Evolutionary conservation across 2,113 vertebrate species (phyloP).

Genomic region (Thamnaconus septentrionalis): DNA sequence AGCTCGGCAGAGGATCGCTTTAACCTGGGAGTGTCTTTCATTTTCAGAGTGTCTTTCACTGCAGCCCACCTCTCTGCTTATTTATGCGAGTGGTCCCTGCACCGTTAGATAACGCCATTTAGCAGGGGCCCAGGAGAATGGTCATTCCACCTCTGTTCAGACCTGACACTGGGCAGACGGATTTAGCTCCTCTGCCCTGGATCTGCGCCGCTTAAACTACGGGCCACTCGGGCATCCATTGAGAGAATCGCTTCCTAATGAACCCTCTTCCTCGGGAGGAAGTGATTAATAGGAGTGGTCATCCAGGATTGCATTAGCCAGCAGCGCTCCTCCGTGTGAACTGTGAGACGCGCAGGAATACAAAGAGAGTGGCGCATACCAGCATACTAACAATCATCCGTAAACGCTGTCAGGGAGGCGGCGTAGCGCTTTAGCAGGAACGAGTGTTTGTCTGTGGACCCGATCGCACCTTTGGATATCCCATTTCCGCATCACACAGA

Average conservation of each 20-base stretch:
- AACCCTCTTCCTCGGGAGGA: constrained; percentile 65
- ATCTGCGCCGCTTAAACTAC: constrained; percentile 63
- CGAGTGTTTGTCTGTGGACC: neutral
- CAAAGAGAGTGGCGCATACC: constrained; percentile 30
- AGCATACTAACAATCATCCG: constrained; percentile 29
- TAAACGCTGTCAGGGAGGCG: constrained; percentile 5
- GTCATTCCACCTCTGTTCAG: constrained; percentile 31
- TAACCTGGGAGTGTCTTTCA: constrained; percentile 7
- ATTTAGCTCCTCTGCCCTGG: constrained; percentile 55
- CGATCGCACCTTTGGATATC: constrained; percentile 8
- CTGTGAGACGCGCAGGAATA: constrained; percentile 45
- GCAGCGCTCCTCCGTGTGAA: constrained; percentile 34
- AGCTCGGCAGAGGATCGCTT: constrained; percentile 6
- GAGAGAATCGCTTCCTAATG: constrained; percentile 73
- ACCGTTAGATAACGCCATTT: constrained; percentile 58
- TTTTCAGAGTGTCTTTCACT: constrained; percentile 23
- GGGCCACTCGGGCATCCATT: constrained; percentile 62
- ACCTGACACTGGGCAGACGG: constrained; percentile 47
- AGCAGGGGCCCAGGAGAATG: constrained; percentile 29
- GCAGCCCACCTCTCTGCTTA: constrained; percentile 29
- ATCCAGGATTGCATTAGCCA: constrained; percentile 53
- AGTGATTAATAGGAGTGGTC: constrained; percentile 69
- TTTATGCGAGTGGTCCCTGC: constrained; percentile 52
- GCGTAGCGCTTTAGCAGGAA: constrained; percentile 1
- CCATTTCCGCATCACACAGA: constrained; percentile 26